Base-by-base conservation (phyloP, 2,797 vertebrate species). In the Decapterus maruadsi region DNA sequence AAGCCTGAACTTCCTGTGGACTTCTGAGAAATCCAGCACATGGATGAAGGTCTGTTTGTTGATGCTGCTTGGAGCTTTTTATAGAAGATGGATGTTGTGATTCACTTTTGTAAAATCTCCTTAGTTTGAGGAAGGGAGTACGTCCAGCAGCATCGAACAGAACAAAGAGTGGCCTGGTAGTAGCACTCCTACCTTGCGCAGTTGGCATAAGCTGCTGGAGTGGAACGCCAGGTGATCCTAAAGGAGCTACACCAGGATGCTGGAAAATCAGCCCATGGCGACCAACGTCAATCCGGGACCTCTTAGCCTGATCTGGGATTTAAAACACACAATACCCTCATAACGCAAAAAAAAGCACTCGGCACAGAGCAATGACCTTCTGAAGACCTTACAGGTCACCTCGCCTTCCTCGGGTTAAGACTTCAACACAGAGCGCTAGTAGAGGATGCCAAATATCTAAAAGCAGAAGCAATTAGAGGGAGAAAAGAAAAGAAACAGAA, bases 171-270 rank as follows among this genome's bases (percentile, higher is more conserved):
- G 85, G 89, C 93, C 94, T 93, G 92, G 88, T 94, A 90, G 93
- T 94, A 86, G 94, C 93, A 93, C 94, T 95, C 95, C 95, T 99
- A 99, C 98, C 98, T 99, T 99, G 98, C 94, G 96, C 98, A 83
- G 98, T 99, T 74, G 98, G 98, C 98, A 99, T 99, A 94, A 99
- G 97, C 94, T 99, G 98, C 95, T 99, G 98, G 91, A 99, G 97
- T 95, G 98, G 97, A 94, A 99, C 97, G 90, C 95, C 95, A 90
- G 95, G 87, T 90, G 96, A 96, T 96, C 97, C 98, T 94, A 98
- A 96, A 95, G 96, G 88, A 93, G 83, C 95, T 96, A 98, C 96
- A 94, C 96, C 97, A 89, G 97, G 97, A 95, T 97, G 98, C 96
- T 99, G 98, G 97, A 99, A 99, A 96, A 98, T 97, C 95, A 99